Percentiles rank a stretch among this genome's conserved stretches.
Evolutionary conservation across 2,797 vertebrate genomes (phyloP).

Genomic region (Neomorphus geoffroyi): DNA sequence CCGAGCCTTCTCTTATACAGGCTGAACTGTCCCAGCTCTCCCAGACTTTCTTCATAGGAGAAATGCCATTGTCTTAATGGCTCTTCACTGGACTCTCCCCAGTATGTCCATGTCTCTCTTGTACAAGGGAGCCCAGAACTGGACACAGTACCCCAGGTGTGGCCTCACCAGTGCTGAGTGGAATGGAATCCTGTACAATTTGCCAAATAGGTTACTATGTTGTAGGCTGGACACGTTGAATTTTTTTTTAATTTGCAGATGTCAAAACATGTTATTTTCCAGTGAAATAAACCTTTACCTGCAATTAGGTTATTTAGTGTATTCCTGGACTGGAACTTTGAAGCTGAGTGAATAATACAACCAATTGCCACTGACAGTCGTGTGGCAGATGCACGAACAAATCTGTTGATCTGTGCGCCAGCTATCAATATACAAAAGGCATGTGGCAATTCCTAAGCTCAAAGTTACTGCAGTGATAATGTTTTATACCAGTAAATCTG

Average conservation of each 20-base stretch:
- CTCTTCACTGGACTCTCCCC: neutral
- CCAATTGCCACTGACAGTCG: neutral
- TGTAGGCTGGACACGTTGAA: neutral
- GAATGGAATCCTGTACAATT: neutral
- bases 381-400: neutral
- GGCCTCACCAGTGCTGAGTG: neutral
- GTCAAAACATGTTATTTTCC: neutral
- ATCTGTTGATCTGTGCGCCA: neutral
- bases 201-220: neutral
- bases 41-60: neutral
- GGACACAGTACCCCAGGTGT: neutral
- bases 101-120: neutral
- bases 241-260: neutral
- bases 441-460: neutral
- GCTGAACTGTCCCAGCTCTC: neutral
- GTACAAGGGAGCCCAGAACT: neutral
- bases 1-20: neutral
- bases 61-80: neutral
- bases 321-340: neutral
- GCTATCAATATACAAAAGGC: neutral
- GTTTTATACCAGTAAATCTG: neutral
- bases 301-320: too few relatives aligned
- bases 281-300: too few relatives aligned
- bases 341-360: neutral
- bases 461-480: neutral